Evolutionary conservation across 2,113 vertebrate species (phyloP).

Genomic region (Cyprinodon brontotheroides): DNA sequence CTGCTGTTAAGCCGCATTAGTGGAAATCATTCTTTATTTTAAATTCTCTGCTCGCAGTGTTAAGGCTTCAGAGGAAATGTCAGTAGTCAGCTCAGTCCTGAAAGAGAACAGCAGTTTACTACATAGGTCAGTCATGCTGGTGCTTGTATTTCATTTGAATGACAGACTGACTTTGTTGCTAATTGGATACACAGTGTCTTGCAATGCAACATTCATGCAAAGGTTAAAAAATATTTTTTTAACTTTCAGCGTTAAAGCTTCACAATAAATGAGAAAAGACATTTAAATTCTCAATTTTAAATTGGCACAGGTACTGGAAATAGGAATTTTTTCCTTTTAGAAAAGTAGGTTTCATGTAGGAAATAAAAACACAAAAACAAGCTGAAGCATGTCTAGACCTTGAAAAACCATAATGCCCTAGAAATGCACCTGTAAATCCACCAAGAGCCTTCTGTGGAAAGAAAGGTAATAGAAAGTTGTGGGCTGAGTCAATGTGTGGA

Average conservation of each 20-base stretch:
- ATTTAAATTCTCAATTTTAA: too few relatives aligned
- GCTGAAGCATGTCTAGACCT: not conserved
- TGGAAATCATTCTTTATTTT: constrained; percentile 31
- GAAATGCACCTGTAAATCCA: not conserved
- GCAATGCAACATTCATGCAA: constrained; percentile 18
- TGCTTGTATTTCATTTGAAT: constrained; percentile 19
- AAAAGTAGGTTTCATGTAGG: too few relatives aligned
- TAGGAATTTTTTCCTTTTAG: too few relatives aligned
- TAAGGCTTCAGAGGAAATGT: constrained; percentile 17
- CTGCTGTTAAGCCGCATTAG: constrained; percentile 35
- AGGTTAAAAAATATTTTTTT: not conserved
- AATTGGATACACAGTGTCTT: constrained; percentile 15
- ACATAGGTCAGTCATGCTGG: constrained; percentile 6
- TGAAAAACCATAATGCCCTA: not conserved
- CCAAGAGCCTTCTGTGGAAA: too few relatives aligned
- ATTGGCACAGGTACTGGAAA: too few relatives aligned
- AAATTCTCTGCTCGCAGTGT: constrained; percentile 30
- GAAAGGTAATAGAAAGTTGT: too few relatives aligned
- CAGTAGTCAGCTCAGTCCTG: constrained; percentile 10
- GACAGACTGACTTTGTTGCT: constrained; percentile 9
- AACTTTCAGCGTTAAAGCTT: too few relatives aligned
- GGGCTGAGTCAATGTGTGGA: not conserved
- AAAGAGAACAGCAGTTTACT: constrained; percentile 5
- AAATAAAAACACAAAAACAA: not conserved
- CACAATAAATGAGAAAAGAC: too few relatives aligned